Percentiles rank a stretch among this genome's conserved stretches.
Conservation (phyloP, 2,113 vertebrate species). For the Anarrhichthys ocellatus region DNA sequence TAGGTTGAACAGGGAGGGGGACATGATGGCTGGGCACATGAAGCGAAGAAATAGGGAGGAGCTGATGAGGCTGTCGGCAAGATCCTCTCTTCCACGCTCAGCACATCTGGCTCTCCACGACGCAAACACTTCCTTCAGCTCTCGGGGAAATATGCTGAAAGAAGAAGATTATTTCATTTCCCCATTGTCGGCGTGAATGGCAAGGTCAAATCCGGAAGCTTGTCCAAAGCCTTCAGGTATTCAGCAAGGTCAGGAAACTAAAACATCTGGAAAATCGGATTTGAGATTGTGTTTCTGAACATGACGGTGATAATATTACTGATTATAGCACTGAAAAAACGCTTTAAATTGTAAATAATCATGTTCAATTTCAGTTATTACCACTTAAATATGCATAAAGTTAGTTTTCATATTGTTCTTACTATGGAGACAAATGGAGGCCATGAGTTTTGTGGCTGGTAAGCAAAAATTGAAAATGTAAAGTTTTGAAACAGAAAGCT, state of each 20-base stretch:
- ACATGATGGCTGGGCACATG: slow-evolving; percentile 97
- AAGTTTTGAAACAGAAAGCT: background rate
- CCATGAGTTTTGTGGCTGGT: background rate
- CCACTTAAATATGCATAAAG: background rate
- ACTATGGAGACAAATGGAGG: background rate
- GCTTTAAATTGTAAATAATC: background rate
- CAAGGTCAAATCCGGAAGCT: slow-evolving; percentile 1
- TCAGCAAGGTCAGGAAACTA: slow-evolving; percentile 6
- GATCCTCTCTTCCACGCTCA: slow-evolving; percentile 94
- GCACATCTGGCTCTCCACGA: slow-evolving; percentile 96
- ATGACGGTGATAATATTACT: background rate
- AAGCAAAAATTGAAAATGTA: background rate
- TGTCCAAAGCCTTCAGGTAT: background rate
- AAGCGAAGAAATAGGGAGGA: slow-evolving; percentile 96
- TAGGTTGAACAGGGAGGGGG: slow-evolving; percentile 95
- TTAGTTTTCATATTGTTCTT: background rate
- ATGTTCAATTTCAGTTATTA: background rate
- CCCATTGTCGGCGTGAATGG: slow-evolving; percentile 16
- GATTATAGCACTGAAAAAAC: background rate
- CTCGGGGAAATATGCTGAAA: slow-evolving; percentile 95
- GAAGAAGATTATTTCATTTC: slow-evolving; percentile 20
- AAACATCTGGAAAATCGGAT: slow-evolving; percentile 11
- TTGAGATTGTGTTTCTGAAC: slow-evolving; percentile 6
- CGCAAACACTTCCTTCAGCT: slow-evolving; percentile 97
- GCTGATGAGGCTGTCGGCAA: slow-evolving; percentile 95